A percentile compares a stretch with the other conserved stretches of the same genome.
These are phyloP conservation scores for Ectemnius cavifrons DNA, from an alignment of 2,888 invertebrate genomes.

Conservation along the genomic window DNA sequence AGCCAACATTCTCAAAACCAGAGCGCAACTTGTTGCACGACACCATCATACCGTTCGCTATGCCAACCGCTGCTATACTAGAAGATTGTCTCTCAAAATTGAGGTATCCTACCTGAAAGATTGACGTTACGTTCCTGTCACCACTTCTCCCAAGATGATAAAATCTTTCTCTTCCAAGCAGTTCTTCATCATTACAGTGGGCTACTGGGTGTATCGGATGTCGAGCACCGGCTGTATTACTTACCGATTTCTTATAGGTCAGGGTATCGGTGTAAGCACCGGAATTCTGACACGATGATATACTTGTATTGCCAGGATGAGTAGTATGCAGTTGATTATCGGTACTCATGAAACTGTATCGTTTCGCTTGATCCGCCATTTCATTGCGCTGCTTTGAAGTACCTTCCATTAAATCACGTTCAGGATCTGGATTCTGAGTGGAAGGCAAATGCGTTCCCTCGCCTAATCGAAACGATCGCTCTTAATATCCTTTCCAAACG, in stretches of 20 bases:
- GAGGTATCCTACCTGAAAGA: constrained; percentile 72
- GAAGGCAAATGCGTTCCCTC: constrained; percentile 74
- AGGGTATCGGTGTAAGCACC: constrained; percentile 75
- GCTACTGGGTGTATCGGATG: too few relatives aligned
- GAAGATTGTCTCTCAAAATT: constrained; percentile 75
- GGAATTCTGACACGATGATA: constrained; percentile 75
- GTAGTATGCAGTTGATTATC: constrained; percentile 74
- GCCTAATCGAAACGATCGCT: constrained; percentile 57
- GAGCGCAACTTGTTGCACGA: constrained; percentile 91
- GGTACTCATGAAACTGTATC: constrained; percentile 74
- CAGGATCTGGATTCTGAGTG: constrained; percentile 73
- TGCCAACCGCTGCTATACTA: constrained; percentile 88
- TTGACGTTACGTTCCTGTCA: neutral
- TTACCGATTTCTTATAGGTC: constrained; percentile 74
- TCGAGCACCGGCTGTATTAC: constrained; percentile 23
- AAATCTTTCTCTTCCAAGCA: too few relatives aligned
- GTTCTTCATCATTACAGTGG: too few relatives aligned
- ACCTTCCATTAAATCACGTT: constrained; percentile 75
- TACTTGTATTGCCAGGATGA: constrained; percentile 71
- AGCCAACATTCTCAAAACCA: constrained; percentile 88
- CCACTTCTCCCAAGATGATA: too few relatives aligned
- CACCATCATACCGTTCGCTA: constrained; percentile 91
- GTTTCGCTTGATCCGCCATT: constrained; percentile 74
- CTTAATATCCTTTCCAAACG: neutral
- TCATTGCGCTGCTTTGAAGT: constrained; percentile 73